phyloP scores from a whole-genome alignment of 2,797 vertebrate species.

The Chlorospingus semifuscus region DNA sequence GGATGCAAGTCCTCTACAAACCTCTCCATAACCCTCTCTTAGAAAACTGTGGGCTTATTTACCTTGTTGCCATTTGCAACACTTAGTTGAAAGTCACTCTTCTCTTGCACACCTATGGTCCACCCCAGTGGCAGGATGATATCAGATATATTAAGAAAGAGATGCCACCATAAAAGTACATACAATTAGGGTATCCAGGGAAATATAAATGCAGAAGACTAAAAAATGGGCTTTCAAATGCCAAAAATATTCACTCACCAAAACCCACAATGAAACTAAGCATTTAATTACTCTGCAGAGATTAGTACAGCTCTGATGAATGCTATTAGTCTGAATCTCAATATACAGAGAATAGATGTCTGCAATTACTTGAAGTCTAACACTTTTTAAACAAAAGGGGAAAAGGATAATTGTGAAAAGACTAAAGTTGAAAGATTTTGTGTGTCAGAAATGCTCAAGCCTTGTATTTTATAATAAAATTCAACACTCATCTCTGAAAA shows the following conservation, averaged over 20 bases:
- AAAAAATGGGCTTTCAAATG: not conserved
- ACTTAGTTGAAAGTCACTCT: not conserved
- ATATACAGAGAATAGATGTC: not conserved
- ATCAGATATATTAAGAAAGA: not conserved
- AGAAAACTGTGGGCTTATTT: not conserved
- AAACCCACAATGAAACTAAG: not conserved
- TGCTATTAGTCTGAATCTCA: not conserved
- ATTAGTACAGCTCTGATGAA: not conserved
- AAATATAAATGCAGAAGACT: not conserved
- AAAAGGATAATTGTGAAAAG: not conserved
- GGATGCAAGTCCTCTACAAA: not conserved
- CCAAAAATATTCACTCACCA: not conserved
- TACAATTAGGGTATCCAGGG: not conserved
- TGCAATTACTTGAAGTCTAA: not conserved
- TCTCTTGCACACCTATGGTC: not conserved
- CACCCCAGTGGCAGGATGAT: not conserved
- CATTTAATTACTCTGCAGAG: not conserved
- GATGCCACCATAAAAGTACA: not conserved
- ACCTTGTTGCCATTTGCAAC: not conserved
- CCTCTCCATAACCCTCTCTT: not conserved
- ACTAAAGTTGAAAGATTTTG: not conserved
- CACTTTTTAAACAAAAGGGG: not conserved
- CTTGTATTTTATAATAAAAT: not conserved
- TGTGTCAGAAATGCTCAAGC: not conserved
- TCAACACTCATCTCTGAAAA: not conserved